Percentiles rank a stretch among this genome's conserved stretches.
Conservation (phyloP, 2,888 invertebrate genomes). For the Branchinecta sandiegonensis region DNA sequence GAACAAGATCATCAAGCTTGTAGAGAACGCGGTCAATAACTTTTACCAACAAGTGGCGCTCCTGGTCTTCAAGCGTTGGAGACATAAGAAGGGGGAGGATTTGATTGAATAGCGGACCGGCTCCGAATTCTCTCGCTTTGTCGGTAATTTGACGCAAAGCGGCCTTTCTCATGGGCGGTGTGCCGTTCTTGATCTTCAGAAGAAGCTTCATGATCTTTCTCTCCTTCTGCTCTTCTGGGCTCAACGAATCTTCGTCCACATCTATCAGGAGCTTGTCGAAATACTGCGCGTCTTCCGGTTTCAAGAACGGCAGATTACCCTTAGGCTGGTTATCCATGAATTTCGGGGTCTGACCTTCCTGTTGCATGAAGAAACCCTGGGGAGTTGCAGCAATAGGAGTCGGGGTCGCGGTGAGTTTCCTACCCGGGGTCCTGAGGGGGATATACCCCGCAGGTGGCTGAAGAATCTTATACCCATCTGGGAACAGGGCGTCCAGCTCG, state of each 20-base stretch:
- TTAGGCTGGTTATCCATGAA: constrained; percentile 96
- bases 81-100: constrained; percentile 98
- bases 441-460: constrained; percentile 91
- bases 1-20: constrained; percentile 92
- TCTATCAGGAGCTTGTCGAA: constrained; percentile 96
- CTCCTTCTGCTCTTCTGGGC: constrained; percentile 94
- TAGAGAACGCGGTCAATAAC: constrained; percentile 96
- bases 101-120: constrained; percentile 96
- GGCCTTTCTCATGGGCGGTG: constrained; percentile 98
- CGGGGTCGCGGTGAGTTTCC: constrained; percentile 94
- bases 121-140: constrained; percentile 95
- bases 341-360: constrained; percentile 68
- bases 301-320: constrained; percentile 90
- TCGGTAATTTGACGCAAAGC: constrained; percentile 95
- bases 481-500: constrained; percentile 93
- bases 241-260: constrained; percentile 88
- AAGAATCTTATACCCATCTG: constrained; percentile 91
- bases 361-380: constrained; percentile 87
- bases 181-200: constrained; percentile 97
- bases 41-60: constrained; percentile 94
- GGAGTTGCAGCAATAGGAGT: constrained; percentile 88
- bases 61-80: constrained; percentile 97
- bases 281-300: constrained; percentile 99
- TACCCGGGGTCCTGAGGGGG: constrained; percentile 90
- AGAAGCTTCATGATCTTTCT: constrained; percentile 97